Conservation (phyloP, 2,113 vertebrate genomes). For the Elaphurus davidianus region DNA sequence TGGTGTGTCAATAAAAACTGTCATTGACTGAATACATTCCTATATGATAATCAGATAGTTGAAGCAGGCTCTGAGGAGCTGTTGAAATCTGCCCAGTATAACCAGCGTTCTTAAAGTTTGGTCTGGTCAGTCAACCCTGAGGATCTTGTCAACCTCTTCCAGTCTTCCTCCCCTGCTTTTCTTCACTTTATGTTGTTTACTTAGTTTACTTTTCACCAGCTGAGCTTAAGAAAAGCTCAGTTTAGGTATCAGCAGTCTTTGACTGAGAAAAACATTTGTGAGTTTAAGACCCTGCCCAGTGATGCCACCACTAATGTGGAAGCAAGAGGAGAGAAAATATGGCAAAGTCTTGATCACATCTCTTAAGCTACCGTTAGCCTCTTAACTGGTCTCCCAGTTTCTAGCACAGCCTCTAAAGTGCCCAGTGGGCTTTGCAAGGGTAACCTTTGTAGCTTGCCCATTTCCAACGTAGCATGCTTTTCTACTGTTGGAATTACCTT, state of each 20-base stretch:
- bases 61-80: background rate
- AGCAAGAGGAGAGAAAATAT: background rate
- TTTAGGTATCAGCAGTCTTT: background rate
- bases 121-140: background rate
- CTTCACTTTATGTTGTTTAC: background rate
- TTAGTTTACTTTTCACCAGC: background rate
- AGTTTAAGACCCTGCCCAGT: background rate
- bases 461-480: background rate
- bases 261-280: background rate
- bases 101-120: background rate
- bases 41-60: background rate
- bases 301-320: background rate
- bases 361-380: background rate
- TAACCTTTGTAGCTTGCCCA: background rate
- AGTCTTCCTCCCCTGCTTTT: rapidly evolving
- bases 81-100: background rate
- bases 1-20: background rate
- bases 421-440: background rate
- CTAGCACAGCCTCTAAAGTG: background rate
- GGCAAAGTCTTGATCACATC: background rate
- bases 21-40: background rate
- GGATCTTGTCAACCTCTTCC: too few species aligned
- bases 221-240: background rate
- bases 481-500: background rate
- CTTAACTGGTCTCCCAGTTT: background rate